Base-by-base conservation (phyloP, 1,140 invertebrate genomes). In the Schlechtendalia chinensis region DNA sequence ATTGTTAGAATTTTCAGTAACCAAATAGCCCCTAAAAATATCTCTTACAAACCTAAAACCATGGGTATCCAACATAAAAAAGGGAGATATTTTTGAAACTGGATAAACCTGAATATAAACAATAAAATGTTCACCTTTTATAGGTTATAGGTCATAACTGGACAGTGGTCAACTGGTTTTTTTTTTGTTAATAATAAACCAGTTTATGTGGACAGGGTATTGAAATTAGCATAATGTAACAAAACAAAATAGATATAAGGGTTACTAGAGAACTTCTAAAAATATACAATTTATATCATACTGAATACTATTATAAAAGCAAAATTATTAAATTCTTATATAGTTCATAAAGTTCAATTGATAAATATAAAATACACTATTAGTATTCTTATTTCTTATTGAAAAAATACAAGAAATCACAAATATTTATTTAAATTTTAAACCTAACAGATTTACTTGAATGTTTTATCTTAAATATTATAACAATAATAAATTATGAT, bases 111-210 rank as follows among this genome's bases (percentile, higher is more conserved):
- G 69, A 72, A 72, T 54, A 19, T 29, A 53, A 71, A 71, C 29
- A 71, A 72, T 54, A 72, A 17, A 72, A 29, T 72, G 22, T 50
- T 71, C 24, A 71, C 65, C 14, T 54, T 72, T 54, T 29, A 72
- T n/a, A 72, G 69, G 24, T 72, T 22, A 54, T 54, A 72, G 69
- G 50, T 22, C 24, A 72, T n/a, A 19, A 53, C 47, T 72, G 69
- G 69, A 54, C 69, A 72, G 47, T 71, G 67, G 16, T 54, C 69
- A 72, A 72, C 69, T 72, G 24, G 69, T 72, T 54, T 27, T 72
- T 72, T 54, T 27, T 72, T 63, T 29, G 10, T 24, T 4, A 39
- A 71, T n/a, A 53, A 54, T 53, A n/a, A 72, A 72, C 69, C 69
- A 54, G 69, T 72, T 72, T 54, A n/a, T 29, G 0, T 29, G 10